A percentile compares a stretch with the other conserved stretches of the same genome.
phyloP scores from a whole-genome alignment of 1,140 invertebrate species.

The Colletes latitarsis region DNA sequence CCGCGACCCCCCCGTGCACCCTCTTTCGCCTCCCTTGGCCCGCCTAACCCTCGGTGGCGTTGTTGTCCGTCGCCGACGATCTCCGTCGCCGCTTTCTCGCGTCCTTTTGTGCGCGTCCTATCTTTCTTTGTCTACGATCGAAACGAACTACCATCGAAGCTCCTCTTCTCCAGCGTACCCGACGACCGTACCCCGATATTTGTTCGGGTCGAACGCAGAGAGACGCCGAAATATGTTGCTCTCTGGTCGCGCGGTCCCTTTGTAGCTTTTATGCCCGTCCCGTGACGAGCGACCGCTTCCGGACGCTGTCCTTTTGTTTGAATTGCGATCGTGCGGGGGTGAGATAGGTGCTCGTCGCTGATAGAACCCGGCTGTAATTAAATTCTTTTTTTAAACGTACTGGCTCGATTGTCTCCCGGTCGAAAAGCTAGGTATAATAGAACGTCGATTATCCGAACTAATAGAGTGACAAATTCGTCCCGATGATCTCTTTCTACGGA shows the following conservation, averaged over 20 bases:
- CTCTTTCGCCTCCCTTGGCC: background rate
- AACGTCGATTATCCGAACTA: too few relatives aligned
- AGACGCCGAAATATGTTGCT: conserved; percentile 34
- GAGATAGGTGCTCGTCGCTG: background rate
- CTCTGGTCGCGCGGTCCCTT: background rate
- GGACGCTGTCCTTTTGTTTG: conserved; percentile 16
- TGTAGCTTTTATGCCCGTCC: conserved; percentile 28
- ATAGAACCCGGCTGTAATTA: background rate
- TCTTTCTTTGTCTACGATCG: conserved; percentile 51
- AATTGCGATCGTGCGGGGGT: background rate
- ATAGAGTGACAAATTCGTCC: too few relatives aligned
- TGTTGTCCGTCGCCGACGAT: conserved; percentile 19
- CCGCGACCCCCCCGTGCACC: background rate
- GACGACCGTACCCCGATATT: conserved; percentile 31
- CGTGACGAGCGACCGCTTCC: background rate
- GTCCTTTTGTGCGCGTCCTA: conserved; percentile 45
- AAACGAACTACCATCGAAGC: conserved; percentile 32
- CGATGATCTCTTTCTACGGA: too few relatives aligned
- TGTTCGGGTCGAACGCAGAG: conserved; percentile 16
- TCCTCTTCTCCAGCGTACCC: conserved; percentile 33
- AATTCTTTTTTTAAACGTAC: background rate
- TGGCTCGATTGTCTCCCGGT: too few relatives aligned
- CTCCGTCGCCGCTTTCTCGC: conserved; percentile 20
- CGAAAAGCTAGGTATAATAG: too few relatives aligned
- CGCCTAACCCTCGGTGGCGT: background rate